Evolutionary conservation across 1,140 invertebrate genomes (phyloP).

Genomic region (Megalonaias nervosa): DNA sequence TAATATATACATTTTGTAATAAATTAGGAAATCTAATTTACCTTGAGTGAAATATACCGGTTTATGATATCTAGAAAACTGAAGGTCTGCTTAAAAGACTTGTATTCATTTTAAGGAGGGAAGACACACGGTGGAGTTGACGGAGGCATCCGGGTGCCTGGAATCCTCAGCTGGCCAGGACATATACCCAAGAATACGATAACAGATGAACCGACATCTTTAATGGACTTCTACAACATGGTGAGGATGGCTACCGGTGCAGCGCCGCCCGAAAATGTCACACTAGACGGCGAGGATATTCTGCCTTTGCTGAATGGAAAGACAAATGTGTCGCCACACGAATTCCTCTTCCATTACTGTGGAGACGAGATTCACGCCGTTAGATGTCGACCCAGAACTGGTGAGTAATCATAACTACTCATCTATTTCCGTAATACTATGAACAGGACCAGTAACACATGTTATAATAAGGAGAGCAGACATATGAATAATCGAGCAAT

Average conservation of each 20-base stretch:
- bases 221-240: neutral
- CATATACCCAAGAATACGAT: neutral
- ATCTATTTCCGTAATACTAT: too few species aligned
- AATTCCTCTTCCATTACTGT: constrained; percentile 14
- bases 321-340: neutral
- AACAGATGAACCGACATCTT: constrained; percentile 4
- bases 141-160: constrained; percentile 9
- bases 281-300: constrained; percentile 1
- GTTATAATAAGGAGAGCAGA: too few species aligned
- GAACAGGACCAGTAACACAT: too few species aligned
- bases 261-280: neutral
- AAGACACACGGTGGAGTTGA: constrained; percentile 6
- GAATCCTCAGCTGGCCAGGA: constrained; percentile 5
- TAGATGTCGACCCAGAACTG: constrained; percentile 7
- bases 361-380: constrained; percentile 7
- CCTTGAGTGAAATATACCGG: too few species aligned
- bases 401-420: neutral
- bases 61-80: neutral
- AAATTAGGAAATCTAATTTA: too few species aligned
- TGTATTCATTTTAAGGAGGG: neutral
- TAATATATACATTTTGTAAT: too few species aligned
- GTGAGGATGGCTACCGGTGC: neutral
- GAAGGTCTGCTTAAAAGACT: neutral
- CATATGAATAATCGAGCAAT: too few species aligned
- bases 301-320: constrained; percentile 1